phyloP scores from a whole-genome alignment of 2,797 vertebrate species.

The Crenichthys baileyi region DNA sequence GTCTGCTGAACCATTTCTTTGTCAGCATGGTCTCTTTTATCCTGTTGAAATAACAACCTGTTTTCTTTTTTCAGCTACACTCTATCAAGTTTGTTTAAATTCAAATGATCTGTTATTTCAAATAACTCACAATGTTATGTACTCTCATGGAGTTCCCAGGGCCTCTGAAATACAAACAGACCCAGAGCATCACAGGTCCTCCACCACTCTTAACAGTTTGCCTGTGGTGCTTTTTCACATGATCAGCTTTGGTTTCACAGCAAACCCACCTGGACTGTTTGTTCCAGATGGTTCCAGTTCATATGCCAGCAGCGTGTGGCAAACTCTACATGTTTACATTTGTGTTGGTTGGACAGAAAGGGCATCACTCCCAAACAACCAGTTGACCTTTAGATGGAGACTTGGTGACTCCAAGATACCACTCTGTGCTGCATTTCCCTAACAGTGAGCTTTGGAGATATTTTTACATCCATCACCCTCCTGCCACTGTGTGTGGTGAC shows the following conservation, averaged over 20 bases:
- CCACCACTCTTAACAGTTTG: neutral
- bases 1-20: neutral
- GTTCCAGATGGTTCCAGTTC: neutral
- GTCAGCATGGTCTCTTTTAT: neutral
- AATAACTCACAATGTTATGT: neutral
- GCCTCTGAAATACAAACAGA: neutral
- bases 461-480: too few species aligned
- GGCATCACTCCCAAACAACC: too few species aligned
- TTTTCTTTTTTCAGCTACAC: neutral
- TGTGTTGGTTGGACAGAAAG: neutral
- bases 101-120: neutral
- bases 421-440: too few species aligned
- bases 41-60: neutral
- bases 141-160: neutral
- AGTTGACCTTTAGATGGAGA: too few species aligned
- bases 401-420: neutral
- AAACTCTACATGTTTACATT: neutral
- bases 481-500: neutral
- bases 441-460: too few species aligned
- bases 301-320: neutral
- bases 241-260: neutral
- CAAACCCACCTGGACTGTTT: neutral
- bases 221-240: too few species aligned
- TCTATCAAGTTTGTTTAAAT: neutral
- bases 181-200: neutral